A percentile compares a stretch with the other conserved stretches of the same genome.
Evolutionary conservation across 2,113 vertebrate species (phyloP).

Genomic region (Uropsilus gracilis): DNA sequence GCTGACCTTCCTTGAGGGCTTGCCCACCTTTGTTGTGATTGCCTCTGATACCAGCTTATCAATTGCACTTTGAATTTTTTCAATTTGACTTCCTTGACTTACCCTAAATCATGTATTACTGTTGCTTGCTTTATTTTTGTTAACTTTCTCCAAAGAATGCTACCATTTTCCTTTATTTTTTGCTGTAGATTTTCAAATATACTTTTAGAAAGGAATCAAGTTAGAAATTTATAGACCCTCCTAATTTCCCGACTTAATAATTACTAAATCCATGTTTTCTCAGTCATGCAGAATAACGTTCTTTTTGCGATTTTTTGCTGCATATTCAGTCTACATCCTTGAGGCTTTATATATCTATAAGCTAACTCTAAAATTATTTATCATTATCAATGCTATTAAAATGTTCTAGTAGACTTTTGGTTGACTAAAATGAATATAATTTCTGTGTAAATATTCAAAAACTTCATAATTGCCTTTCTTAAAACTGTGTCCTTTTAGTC

Average conservation of each 20-base stretch:
- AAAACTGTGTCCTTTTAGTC: constrained; percentile 4
- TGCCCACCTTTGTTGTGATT: not conserved
- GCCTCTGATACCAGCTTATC: not conserved
- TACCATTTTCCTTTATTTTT: not conserved
- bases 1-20: not conserved
- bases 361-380: not conserved
- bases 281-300: not conserved
- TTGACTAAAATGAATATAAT: constrained; percentile 47
- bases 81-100: not conserved
- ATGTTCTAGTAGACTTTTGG: constrained; percentile 40
- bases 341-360: not conserved
- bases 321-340: not conserved
- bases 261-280: not conserved
- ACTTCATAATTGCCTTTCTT: not conserved
- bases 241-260: constrained; percentile 30
- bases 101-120: not conserved
- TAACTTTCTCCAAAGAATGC: not conserved
- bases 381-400: not conserved
- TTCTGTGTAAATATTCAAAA: not conserved
- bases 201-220: constrained; percentile 5
- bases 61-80: not conserved
- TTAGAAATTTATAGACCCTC: not conserved
- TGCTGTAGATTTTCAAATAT: not conserved
- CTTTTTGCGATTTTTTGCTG: not conserved
- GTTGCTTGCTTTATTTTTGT: not conserved